Conservation (phyloP, 2,113 vertebrate genomes). For the Hemibagrus wyckioides region DNA sequence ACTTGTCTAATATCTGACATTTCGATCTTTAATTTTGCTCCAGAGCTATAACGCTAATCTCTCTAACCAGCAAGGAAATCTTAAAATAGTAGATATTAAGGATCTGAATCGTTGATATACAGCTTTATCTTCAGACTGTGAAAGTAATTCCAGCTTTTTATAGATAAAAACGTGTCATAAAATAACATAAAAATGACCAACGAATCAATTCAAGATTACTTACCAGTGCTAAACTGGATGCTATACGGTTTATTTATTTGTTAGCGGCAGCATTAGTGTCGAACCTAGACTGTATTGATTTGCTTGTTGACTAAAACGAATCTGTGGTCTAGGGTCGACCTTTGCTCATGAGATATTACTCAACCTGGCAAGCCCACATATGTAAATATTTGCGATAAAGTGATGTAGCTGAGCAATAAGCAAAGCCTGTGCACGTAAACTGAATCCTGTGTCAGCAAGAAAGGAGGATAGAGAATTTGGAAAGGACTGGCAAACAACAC, state of each 20-base stretch:
- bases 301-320: background rate
- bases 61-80: background rate
- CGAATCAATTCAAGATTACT: background rate
- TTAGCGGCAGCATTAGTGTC: background rate
- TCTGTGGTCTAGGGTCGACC: background rate
- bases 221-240: background rate
- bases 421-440: too few species aligned
- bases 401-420: too few species aligned
- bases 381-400: background rate
- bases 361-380: background rate
- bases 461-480: background rate
- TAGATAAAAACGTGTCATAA: background rate
- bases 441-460: background rate
- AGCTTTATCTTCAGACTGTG: background rate
- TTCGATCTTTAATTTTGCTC: background rate
- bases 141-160: background rate
- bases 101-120: background rate
- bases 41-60: background rate
- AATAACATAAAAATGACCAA: background rate
- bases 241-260: background rate
- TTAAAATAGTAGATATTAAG: background rate
- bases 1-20: background rate
- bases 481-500: background rate
- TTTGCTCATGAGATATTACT: conserved; percentile 11
- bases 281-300: background rate